Base-by-base conservation (phyloP, 2,113 vertebrate genomes). In the Grammomys dolichurus region DNA sequence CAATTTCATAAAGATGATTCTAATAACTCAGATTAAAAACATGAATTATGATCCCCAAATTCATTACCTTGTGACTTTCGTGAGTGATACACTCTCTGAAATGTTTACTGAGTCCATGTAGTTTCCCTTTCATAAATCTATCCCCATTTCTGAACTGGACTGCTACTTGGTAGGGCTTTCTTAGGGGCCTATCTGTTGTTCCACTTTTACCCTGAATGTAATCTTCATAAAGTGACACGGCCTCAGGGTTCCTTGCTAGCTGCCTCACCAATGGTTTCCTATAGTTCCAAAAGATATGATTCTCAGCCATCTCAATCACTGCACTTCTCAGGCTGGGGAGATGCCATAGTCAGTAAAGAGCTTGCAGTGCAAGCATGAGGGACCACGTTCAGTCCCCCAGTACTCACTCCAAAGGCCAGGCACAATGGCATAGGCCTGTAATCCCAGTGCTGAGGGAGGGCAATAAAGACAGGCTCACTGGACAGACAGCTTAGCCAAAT, bases 1-100 rank as follows among this genome's bases (percentile, higher is more conserved):
- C 51, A 73, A 31, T 81, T 67, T 89, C n/a, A 75, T 43, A 89
- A 95, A 95, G 58, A 46, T 40, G 48, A 72, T 67, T 90, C 33
- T 75, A 89, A 67, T 48, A 80, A 36, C 40, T 67, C 31, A 85
- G 78, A 80, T 94, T 75, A n/a, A 70, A 87, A 87, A 48, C 17
- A 13, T 36, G 24, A 92, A n/a, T 89, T 72, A 33, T 70, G 10
- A 46, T 65, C 43, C 70, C 16, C 9, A 80, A 65, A 80, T 33
- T 17, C 65, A 8, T 86, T 85, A 26, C 56, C 56, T 26, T 9
- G 22, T 69, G n/a, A 26, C 26, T 88, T 75, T 76, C 26, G 17
- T 67, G 31, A 90, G 90, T 80, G 40, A 40, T 5, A 70, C 20
- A 48, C 84, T 87, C 24, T 86, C 54, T 48, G 16, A 58, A 85